These are phyloP conservation scores for Strongylocentrotus purpuratus DNA, from an alignment of 35 echinoderm and acorn worm species.

Conservation along the genomic window DNA sequence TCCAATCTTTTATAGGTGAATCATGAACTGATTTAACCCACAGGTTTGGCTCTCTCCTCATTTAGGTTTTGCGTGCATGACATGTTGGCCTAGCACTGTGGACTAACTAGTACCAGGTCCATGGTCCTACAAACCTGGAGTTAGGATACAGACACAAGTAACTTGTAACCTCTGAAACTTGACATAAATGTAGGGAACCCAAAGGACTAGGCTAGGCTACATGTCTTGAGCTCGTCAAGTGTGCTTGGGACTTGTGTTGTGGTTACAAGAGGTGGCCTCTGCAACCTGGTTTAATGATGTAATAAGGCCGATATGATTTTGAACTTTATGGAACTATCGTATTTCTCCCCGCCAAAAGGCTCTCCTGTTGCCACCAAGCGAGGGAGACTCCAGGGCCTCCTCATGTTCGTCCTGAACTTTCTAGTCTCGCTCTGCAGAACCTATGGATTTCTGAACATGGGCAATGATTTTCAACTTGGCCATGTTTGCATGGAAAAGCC, in stretches of 20 bases:
- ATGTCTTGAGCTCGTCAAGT: background rate
- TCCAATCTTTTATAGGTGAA: too few relatives aligned
- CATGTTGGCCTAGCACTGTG: too few relatives aligned
- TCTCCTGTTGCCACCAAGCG: background rate
- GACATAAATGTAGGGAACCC: too few relatives aligned
- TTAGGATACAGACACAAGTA: too few relatives aligned
- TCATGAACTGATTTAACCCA: too few relatives aligned
- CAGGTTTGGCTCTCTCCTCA: too few relatives aligned
- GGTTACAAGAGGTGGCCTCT: background rate
- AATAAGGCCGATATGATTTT: constrained; percentile 6
- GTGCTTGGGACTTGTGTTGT: background rate
- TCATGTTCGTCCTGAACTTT: background rate
- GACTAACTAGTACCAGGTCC: too few relatives aligned
- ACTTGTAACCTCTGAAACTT: too few relatives aligned
- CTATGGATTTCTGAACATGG: background rate
- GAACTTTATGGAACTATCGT: constrained; percentile 17
- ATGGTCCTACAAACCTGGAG: too few relatives aligned
- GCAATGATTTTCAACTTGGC: background rate
- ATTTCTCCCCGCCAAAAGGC: background rate
- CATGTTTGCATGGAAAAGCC: background rate
- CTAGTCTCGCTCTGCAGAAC: background rate
- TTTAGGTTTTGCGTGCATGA: too few relatives aligned
- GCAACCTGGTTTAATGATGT: background rate
- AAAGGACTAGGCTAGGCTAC: too few relatives aligned
- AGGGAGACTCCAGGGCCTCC: background rate